Evolutionary conservation across 2,113 vertebrate genomes (phyloP), one percentile per base, ranked within the genome.

Genomic region (Xiphorhynchus elegans): DNA sequence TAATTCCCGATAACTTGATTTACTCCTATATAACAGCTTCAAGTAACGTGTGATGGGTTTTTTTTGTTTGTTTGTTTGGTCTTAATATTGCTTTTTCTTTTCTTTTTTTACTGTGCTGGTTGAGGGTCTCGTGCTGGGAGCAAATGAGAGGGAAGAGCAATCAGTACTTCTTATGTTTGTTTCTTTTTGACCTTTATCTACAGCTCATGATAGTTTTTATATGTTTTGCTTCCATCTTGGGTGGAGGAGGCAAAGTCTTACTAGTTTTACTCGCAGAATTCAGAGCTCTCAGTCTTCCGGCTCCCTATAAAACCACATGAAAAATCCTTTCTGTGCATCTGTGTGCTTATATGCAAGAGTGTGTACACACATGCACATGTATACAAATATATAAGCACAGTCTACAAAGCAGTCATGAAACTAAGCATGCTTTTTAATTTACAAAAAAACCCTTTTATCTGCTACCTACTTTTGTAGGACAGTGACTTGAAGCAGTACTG

Each of bases 401-500:
- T 52, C 33, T 85, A 23, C 46, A 53, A 56, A 74, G 56, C 53
- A 89, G 11, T 44, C 1, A 3, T 47, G 7, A 59, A 42, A 79
- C 24, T 39, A n/a, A 84, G 35, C 4, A 5, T 39, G 7, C 3
- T 74, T 84, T 85, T 64, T 56, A 62, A 37, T 60, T 76, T 78
- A n/a, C 10, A 40, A 44, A 80, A 42, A 5, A 49, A 15, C 7
- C 49, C 20, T 25, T 69, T 89, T 49, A 6, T 82, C 12, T 89
- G 11, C 35, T 86, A 42, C 37, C 11, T 77, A 87, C 13, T 39
- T 20, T 84, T 91, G 8, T 74, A 99, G 99, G 99, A 99, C 97
- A 99, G 99, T 85, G 99, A 99, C 93, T 97, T 99, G 97, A 99
- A 99, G 97, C 99, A 99, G 80, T 99, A 99, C 97, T 99, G 99